Percentiles rank a stretch among this genome's conserved stretches.
phyloP scores from a whole-genome alignment of 1,140 invertebrate genomes.

The Leptonema lineaticorne region DNA sequence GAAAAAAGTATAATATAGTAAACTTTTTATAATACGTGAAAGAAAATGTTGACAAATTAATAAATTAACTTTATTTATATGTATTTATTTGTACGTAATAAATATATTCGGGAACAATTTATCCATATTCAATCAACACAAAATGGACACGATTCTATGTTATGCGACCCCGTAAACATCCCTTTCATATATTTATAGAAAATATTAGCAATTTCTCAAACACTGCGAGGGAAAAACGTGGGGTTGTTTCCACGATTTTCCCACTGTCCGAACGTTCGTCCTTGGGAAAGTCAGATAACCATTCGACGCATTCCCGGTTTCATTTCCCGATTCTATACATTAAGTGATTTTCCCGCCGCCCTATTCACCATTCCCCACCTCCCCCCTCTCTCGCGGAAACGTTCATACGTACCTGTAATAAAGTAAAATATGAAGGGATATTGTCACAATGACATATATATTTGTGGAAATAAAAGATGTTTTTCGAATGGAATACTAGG shows the following conservation, averaged over 20 bases:
- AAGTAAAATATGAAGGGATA: constrained; percentile 26
- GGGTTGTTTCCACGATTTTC: not conserved
- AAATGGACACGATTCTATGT: not conserved
- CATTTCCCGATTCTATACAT: constrained; percentile 25
- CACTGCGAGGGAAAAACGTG: not conserved
- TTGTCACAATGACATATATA: constrained; percentile 18
- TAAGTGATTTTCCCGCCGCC: not conserved
- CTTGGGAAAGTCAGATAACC: not conserved
- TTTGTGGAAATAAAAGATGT: constrained; percentile 15
- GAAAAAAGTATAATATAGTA: too few species aligned
- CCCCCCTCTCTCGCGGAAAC: too few species aligned
- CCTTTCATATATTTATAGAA: not conserved
- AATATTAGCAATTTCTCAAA: not conserved
- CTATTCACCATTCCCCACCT: too few species aligned
- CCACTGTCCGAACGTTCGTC: too few species aligned
- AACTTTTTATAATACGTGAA: too few species aligned
- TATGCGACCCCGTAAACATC: not conserved
- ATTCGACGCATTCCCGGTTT: not conserved
- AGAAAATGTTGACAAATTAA: too few species aligned
- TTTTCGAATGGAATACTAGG: constrained; percentile 9
- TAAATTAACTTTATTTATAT: too few species aligned
- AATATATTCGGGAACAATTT: too few species aligned
- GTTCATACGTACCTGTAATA: constrained; percentile 15
- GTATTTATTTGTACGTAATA: too few species aligned
- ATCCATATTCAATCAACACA: not conserved